phyloP scores from a whole-genome alignment of 2,113 vertebrate genomes.

The Leucopsar rothschildi region DNA sequence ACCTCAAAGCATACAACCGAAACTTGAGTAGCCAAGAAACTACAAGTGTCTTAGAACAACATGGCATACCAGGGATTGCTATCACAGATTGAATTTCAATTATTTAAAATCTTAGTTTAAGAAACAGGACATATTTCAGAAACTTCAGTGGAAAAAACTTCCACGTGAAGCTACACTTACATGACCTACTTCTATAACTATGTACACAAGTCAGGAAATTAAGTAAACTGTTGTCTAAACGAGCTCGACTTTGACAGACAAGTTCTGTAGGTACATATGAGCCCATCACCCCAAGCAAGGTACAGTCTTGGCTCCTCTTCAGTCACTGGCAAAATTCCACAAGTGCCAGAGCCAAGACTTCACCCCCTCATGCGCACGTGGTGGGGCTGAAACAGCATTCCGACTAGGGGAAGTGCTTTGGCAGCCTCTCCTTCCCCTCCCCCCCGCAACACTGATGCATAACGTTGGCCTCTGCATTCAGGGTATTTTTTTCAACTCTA shows the following conservation, averaged over 20 bases:
- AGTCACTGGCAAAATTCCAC: slow-evolving; percentile 25
- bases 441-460: neutral
- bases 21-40: neutral
- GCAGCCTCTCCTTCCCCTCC: slow-evolving; percentile 15
- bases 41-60: neutral
- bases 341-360: neutral
- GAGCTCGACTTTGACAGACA: slow-evolving; percentile 4
- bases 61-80: neutral
- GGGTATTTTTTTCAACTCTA: neutral
- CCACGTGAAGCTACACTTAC: neutral
- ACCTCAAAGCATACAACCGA: neutral
- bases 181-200: neutral
- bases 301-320: slow-evolving; percentile 13
- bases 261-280: neutral
- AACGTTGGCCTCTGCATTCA: neutral
- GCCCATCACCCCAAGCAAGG: slow-evolving; percentile 27
- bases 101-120: neutral
- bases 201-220: neutral
- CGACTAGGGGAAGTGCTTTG: neutral
- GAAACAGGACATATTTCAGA: neutral
- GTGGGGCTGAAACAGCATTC: slow-evolving; percentile 49
- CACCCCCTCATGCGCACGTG: neutral
- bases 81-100: neutral
- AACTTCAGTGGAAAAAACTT: neutral
- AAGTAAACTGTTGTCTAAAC: neutral